Percentiles rank a stretch among this genome's conserved stretches.
phyloP scores from a whole-genome alignment of 2,113 vertebrate species.

The Oenanthe oenanthe region DNA sequence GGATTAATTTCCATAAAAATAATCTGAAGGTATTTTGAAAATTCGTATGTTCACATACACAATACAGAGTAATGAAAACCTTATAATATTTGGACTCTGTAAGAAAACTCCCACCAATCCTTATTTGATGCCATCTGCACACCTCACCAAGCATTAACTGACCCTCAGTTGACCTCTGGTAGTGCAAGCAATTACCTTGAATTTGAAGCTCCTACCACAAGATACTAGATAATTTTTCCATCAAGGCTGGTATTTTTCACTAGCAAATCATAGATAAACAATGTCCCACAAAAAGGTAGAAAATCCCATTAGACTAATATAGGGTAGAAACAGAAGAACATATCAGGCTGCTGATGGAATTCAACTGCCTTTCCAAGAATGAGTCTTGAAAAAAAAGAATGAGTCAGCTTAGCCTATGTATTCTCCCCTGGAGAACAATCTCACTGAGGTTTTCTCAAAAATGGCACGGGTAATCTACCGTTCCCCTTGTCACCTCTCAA shows the following conservation, averaged over 20 bases:
- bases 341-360: not conserved
- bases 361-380: not conserved
- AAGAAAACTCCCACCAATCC: not conserved
- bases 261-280: not conserved
- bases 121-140: not conserved
- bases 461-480: fast-evolving
- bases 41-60: fast-evolving
- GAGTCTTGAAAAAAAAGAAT: not conserved
- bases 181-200: not conserved
- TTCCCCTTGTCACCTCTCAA: not conserved
- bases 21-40: not conserved
- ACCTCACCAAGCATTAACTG: not conserved
- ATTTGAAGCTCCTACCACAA: not conserved
- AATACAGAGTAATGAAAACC: not conserved
- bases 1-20: not conserved
- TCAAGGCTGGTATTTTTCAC: not conserved
- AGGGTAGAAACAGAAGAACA: not conserved
- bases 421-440: not conserved
- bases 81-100: not conserved
- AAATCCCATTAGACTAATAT: not conserved
- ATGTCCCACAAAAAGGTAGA: not conserved
- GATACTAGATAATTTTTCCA: not conserved
- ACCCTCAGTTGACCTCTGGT: not conserved
- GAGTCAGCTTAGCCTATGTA: not conserved
- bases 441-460: not conserved